Conservation (phyloP, 2,113 vertebrate genomes). For the Australoheros scitulus region DNA sequence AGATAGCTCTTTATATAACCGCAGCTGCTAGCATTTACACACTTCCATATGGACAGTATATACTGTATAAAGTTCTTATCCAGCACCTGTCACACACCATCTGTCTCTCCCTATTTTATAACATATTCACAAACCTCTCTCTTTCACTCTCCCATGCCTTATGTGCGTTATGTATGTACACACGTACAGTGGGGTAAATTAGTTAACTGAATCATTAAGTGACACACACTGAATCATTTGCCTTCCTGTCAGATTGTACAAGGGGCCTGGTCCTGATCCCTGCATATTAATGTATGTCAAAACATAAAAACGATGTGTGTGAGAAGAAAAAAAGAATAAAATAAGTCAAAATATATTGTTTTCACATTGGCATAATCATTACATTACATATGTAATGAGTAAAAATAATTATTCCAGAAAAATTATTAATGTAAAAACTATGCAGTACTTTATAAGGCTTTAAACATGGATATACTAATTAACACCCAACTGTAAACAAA, state of each 20-base stretch:
- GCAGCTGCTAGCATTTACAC: not conserved
- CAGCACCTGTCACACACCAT: not conserved
- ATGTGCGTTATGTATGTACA: not conserved
- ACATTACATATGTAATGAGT: no score
- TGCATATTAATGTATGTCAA: conserved; percentile 52
- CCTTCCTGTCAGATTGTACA: conserved; percentile 55
- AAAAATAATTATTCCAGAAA: no score
- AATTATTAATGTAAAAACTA: not conserved
- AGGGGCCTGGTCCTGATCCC: not conserved
- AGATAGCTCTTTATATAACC: conserved; percentile 9
- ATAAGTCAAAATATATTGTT: not conserved
- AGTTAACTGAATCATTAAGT: conserved; percentile 1
- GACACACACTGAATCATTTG: conserved; percentile 50
- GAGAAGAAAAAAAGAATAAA: not conserved
- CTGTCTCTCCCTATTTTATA: conserved; percentile 1
- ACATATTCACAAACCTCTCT: not conserved
- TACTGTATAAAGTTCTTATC: not conserved
- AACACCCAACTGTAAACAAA: not conserved
- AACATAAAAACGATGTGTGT: conserved; percentile 1
- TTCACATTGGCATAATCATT: not conserved
- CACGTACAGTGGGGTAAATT: not conserved
- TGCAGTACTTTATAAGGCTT: not conserved
- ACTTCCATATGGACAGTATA: not conserved
- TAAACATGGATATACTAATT: not conserved
- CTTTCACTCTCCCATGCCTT: not conserved